Evolutionary conservation across 2,888 invertebrate species (phyloP).

Genomic region (Caradrina clavipalpis): DNA sequence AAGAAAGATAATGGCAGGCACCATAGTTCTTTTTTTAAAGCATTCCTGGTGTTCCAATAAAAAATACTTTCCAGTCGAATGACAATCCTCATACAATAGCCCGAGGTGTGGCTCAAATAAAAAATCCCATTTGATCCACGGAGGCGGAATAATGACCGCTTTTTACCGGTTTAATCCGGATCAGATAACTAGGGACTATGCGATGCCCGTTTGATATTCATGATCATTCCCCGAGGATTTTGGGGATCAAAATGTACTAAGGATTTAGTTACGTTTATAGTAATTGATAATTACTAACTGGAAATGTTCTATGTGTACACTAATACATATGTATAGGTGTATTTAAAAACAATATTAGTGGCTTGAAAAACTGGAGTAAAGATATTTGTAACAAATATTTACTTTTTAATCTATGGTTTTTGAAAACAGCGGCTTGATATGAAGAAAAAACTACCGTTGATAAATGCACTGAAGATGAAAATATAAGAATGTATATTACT

Average conservation of each 20-base stretch:
- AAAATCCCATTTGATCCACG: slow-evolving; percentile 84
- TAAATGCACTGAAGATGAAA: too few relatives aligned
- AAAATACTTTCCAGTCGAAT: slow-evolving; percentile 73
- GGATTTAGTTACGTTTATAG: slow-evolving; percentile 32
- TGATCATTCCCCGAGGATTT: slow-evolving; percentile 79
- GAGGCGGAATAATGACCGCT: slow-evolving; percentile 89
- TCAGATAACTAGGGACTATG: slow-evolving; percentile 84
- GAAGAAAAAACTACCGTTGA: too few relatives aligned
- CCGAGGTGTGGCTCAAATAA: slow-evolving; percentile 86
- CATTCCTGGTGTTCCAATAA: neutral
- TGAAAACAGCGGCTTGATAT: too few relatives aligned
- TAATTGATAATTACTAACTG: slow-evolving; percentile 35
- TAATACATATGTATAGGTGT: neutral
- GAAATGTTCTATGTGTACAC: neutral
- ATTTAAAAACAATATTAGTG: neutral
- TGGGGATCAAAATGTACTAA: slow-evolving; percentile 65
- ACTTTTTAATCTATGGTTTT: too few relatives aligned
- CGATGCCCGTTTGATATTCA: slow-evolving; percentile 88
- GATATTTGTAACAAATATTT: too few relatives aligned
- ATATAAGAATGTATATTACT: too few relatives aligned
- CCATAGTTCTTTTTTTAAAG: too few relatives aligned
- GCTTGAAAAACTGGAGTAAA: too few relatives aligned
- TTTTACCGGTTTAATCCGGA: slow-evolving; percentile 89
- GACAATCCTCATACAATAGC: slow-evolving; percentile 79
- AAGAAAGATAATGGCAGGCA: too few relatives aligned